Conservation (phyloP, 2,797 vertebrate genomes). For the Bradypodion pumilum region DNA sequence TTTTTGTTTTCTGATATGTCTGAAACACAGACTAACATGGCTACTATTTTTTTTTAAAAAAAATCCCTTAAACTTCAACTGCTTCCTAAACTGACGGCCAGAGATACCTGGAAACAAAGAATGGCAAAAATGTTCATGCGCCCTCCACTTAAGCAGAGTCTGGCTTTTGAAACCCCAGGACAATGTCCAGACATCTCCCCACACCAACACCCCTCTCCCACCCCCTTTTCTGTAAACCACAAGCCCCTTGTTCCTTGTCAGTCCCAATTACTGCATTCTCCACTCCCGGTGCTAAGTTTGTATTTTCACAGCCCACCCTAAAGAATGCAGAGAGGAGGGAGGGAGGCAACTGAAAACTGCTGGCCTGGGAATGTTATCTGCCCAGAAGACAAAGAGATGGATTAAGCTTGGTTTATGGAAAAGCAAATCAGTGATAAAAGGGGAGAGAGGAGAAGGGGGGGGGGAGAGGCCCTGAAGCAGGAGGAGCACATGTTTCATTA, state of each 20-base stretch:
- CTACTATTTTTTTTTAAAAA: too few species aligned
- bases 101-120: too few species aligned
- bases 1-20: too few species aligned
- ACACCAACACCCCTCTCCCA: too few species aligned
- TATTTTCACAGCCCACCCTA: not conserved
- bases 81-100: too few species aligned
- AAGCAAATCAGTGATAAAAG: not conserved
- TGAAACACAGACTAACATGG: too few species aligned
- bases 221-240: too few species aligned
- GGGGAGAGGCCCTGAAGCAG: not conserved
- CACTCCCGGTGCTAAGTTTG: not conserved
- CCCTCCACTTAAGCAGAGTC: too few species aligned
- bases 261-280: not conserved
- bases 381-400: not conserved
- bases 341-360: not conserved
- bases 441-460: not conserved
- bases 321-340: not conserved
- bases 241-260: not conserved
- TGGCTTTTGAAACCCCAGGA: too few species aligned
- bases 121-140: too few species aligned
- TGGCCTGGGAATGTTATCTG: constrained; percentile 10
- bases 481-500: constrained; percentile 3
- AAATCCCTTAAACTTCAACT: too few species aligned
- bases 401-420: constrained; percentile 12
- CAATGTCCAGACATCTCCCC: too few species aligned